Conservation (phyloP, 2,797 vertebrate genomes). For the Graptemys geographica region DNA sequence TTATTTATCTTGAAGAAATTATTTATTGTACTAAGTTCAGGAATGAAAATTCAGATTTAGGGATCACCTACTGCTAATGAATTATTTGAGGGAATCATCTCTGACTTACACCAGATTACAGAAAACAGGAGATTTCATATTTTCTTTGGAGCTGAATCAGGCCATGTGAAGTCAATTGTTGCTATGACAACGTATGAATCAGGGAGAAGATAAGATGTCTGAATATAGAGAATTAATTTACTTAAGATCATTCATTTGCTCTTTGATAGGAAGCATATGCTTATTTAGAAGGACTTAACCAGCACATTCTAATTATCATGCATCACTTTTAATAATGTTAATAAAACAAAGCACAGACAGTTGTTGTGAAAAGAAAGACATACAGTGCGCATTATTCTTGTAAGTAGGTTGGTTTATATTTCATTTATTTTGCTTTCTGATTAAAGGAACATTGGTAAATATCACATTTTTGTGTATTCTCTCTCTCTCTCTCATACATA, state of each 20-base stretch:
- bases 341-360: neutral
- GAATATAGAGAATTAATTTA: constrained; percentile 68
- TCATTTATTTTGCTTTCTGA: constrained; percentile 56
- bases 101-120: constrained; percentile 40
- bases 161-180: constrained; percentile 71
- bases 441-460: constrained; percentile 41
- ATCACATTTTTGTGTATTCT: constrained; percentile 38
- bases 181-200: constrained; percentile 69
- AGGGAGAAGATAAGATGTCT: constrained; percentile 61
- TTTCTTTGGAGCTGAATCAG: constrained; percentile 70
- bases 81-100: constrained; percentile 7
- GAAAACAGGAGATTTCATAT: constrained; percentile 46
- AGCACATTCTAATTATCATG: constrained; percentile 54
- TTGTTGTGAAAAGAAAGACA: constrained; percentile 39
- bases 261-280: constrained; percentile 32
- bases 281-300: constrained; percentile 24
- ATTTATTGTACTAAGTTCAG: neutral
- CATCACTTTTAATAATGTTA: constrained; percentile 23
- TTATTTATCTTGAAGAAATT: neutral
- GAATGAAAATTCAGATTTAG: constrained; percentile 28
- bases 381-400: neutral
- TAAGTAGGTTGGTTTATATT: constrained; percentile 13
- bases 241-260: constrained; percentile 48
- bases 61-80: neutral
- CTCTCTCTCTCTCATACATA: constrained; percentile 24